Base-by-base conservation (phyloP, 2,888 invertebrate genomes). In the Plusia festucae region DNA sequence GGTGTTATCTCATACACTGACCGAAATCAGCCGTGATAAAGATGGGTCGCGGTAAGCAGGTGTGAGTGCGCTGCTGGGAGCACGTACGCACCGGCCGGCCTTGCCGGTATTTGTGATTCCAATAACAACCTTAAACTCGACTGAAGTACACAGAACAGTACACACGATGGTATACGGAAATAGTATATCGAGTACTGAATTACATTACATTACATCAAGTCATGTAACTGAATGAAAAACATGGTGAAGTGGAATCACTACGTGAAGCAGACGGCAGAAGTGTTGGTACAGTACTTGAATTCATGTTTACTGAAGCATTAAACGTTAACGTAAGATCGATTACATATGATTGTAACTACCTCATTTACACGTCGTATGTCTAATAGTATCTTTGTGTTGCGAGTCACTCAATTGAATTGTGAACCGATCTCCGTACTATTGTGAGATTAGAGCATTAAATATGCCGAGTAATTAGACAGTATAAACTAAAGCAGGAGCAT, bases 31-130 rank as follows among this genome's bases (percentile, higher is more conserved):
- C 57, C 66, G 72, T 61, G 55, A 53, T 60, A 51, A 57, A 66
- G 27, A 55, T 67, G 61, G 82, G 80, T 79, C 82, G 69, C 54
- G 62, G 53, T 65, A 49, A 71, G 53, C 68, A 60, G 62, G 58
- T 73, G 83, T 75, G 82, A 79, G 72, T 83, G 86, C 87, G 87
- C 80, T 84, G 52, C 57, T 18, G 65, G 53, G 64, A 79, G 78
- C 91, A 92, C 91, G 91, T 91, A 91, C 83, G 86, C 90, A 85
- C 80, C 53, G 66, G 40, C 60, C 73, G 84, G 70, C 85, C 86
- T 85, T 82, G 81, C 57, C 59, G 60, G 66, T 82, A 76, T 83
- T 83, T 79, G 78, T 78, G 63, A 66, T 67, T 74, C 55, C 60
- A 68, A 75, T 69, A 80, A 68, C 70, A 72, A 68, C 58, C 81